Conservation (phyloP, 2,888 invertebrate genomes). For the Amphipoea oculea region DNA sequence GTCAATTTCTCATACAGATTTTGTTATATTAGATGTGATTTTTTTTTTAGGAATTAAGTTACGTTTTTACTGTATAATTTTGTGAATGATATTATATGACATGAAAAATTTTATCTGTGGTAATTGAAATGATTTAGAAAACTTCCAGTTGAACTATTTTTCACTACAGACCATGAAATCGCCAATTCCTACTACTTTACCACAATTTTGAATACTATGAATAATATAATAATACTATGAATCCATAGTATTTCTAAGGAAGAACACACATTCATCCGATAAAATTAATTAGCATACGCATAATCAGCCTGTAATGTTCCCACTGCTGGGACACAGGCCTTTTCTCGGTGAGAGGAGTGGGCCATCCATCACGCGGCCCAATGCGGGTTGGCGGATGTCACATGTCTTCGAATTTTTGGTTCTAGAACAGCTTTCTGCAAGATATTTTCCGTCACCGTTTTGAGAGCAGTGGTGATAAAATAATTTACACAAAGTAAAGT, state of each 20-base stretch:
- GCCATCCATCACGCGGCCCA: neutral
- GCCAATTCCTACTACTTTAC: neutral
- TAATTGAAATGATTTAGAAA: neutral
- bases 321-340: neutral
- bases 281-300: constrained; percentile 5
- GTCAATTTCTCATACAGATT: neutral
- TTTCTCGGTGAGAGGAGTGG: neutral
- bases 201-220: neutral
- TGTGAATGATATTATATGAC: neutral
- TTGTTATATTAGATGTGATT: neutral
- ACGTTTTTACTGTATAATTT: neutral
- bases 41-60: neutral
- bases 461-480: neutral
- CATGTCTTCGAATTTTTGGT: neutral
- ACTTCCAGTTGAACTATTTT: neutral
- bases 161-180: neutral
- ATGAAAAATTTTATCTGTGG: neutral
- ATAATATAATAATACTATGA: neutral
- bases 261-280: neutral
- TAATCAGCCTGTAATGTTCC: neutral
- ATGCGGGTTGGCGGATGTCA: neutral
- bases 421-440: neutral
- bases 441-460: neutral
- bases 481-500: neutral
- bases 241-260: constrained; percentile 1